Conservation (phyloP, 2,888 invertebrate genomes). For the Aphrophora alni region DNA sequence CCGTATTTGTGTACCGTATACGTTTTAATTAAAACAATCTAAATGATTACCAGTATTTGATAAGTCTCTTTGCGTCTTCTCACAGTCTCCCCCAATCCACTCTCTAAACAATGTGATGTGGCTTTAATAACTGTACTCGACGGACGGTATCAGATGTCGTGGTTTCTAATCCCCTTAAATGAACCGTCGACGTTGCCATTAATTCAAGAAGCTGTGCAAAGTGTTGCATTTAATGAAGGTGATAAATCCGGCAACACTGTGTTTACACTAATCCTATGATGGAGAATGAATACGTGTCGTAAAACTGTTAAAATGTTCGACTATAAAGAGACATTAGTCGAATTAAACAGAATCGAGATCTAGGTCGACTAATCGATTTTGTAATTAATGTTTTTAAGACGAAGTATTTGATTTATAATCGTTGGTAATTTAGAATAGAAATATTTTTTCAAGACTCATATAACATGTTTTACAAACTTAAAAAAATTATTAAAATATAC, state of each 20-base stretch:
- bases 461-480: too few relatives aligned
- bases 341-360: background rate
- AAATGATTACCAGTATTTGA: too few relatives aligned
- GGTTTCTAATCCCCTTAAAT: background rate
- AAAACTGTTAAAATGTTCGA: background rate
- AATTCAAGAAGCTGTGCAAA: background rate
- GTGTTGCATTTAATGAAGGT: background rate
- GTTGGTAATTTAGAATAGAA: too few relatives aligned
- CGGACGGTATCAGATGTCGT: background rate
- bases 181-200: background rate
- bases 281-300: background rate
- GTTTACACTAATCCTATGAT: background rate
- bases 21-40: too few relatives aligned
- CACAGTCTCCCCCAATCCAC: too few relatives aligned
- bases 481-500: too few relatives aligned
- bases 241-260: slow-evolving; percentile 1
- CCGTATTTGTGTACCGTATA: too few relatives aligned
- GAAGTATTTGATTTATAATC: too few relatives aligned
- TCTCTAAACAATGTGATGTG: background rate
- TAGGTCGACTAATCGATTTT: background rate
- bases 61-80: too few relatives aligned
- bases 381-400: too few relatives aligned
- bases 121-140: background rate
- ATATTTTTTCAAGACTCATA: too few relatives aligned
- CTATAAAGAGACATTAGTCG: background rate